These are phyloP conservation scores for Coptotermes formosanus DNA, from an alignment of 1,140 invertebrate genomes.

Conservation along the genomic window DNA sequence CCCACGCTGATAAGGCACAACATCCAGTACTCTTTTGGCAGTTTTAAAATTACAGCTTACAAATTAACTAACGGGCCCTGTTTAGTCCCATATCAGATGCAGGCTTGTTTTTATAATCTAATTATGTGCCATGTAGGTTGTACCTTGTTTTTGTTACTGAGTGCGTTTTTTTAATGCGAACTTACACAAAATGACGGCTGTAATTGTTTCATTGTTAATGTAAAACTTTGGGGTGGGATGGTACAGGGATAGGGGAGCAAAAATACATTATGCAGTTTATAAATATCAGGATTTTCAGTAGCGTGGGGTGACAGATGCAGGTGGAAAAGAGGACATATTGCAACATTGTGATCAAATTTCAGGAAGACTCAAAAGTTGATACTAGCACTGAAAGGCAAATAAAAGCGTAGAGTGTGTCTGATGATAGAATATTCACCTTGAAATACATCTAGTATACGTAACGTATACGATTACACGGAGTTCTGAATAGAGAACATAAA, in stretches of 20 bases:
- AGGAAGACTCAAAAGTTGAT: neutral
- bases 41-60: neutral
- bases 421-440: too few relatives aligned
- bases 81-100: neutral
- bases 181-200: neutral
- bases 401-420: too few relatives aligned
- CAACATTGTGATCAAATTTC: neutral
- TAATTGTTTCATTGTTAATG: constrained; percentile 10
- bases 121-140: neutral
- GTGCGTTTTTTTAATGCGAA: neutral
- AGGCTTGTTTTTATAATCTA: neutral
- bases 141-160: neutral
- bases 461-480: too few relatives aligned
- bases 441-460: too few relatives aligned
- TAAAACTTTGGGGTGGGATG: neutral
- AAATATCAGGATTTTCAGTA: neutral
- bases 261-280: neutral
- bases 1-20: neutral
- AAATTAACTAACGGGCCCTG: neutral
- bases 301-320: neutral
- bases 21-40: neutral
- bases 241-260: neutral
- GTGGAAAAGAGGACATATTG: neutral
- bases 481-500: too few relatives aligned
- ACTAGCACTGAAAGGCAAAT: too few relatives aligned